These are phyloP conservation scores for Calosoma granatense DNA, from an alignment of 1,140 invertebrate genomes.

Conservation along the genomic window DNA sequence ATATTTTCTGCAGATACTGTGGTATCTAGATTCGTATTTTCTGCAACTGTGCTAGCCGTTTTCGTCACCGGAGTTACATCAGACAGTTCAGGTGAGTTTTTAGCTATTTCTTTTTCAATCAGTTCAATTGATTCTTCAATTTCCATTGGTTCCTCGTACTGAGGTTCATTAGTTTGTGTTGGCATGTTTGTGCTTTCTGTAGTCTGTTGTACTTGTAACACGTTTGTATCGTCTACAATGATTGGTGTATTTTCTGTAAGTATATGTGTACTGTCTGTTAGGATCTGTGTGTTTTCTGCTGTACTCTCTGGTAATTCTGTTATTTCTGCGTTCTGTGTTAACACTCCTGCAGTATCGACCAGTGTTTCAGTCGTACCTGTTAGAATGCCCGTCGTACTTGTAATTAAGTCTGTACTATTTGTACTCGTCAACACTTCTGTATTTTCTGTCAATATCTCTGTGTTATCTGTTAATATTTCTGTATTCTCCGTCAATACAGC, in stretches of 20 bases:
- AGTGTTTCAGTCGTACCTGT: no score
- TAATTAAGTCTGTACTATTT: conserved; percentile 7
- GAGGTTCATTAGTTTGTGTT: neutral
- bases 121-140: conserved; percentile 8
- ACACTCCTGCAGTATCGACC: no score
- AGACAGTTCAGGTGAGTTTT: conserved; percentile 12
- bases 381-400: no score
- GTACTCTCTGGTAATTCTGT: conserved; percentile 10
- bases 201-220: no score
- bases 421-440: conserved; percentile 9
- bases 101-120: conserved; percentile 12
- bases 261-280: no score
- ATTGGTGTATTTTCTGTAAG: neutral
- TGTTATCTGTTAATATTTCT: conserved; percentile 22
- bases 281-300: conserved; percentile 5
- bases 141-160: conserved; percentile 13
- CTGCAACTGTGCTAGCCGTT: conserved; percentile 6
- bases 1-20: conserved; percentile 5
- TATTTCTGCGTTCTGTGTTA: no score
- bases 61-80: conserved; percentile 6
- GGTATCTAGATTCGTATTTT: conserved; percentile 11
- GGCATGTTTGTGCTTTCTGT: neutral
- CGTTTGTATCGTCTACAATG: no score
- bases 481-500: neutral
- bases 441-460: conserved; percentile 15